Base-by-base conservation (phyloP, 1,140 invertebrate species). In the Drosophila suzukii region DNA sequence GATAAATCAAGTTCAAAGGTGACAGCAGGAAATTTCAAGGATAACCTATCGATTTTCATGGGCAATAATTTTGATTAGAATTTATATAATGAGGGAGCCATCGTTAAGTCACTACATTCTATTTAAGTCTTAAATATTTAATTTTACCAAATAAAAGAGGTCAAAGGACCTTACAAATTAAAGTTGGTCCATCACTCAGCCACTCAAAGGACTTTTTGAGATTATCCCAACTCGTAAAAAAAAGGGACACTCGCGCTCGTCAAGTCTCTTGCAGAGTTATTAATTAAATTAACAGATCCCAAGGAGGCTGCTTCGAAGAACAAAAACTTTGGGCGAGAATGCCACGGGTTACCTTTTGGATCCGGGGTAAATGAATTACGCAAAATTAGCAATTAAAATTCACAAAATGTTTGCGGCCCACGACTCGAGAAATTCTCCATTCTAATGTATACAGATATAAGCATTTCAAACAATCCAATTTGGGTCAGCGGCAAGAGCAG, bases 381-480 rank as follows among this genome's bases (percentile, higher is more conserved):
- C 68, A 20, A 78, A 78, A 72, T 78, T 62, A 78, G 75, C 66
- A 78, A 78, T 78, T 78, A 78, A 78, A 78, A 78, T 78, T 78
- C 66, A 78, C 58, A 78, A 71, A 78, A 65, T 77, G 65, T 60
- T 58, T 60, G 65, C 30, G 43, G 44, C 27, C 51, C 67, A 36
- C 41, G 36, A 41, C n/a, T 11, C 17, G 20, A 41, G 2, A 56
- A 38, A 34, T 32, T 32, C 34, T 15, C 32, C 13, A 65, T 50
- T 38, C 27, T 32, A 32, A 65, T 15, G 32, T 36, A 41, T 46
- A 39, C 20, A 49, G 43, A 56, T 41, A 47, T 67, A 56, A 27
- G 27, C 20, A 57, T 71, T 49, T 41, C 38, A 50, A 66, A 78
- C 70, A 86, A 79, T 82, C 81, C 59, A 79, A 82, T 88, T 86